A percentile compares a stretch with the other conserved stretches of the same genome.
phyloP scores from a whole-genome alignment of 1,140 invertebrate species.

The Papilio polyxenes region DNA sequence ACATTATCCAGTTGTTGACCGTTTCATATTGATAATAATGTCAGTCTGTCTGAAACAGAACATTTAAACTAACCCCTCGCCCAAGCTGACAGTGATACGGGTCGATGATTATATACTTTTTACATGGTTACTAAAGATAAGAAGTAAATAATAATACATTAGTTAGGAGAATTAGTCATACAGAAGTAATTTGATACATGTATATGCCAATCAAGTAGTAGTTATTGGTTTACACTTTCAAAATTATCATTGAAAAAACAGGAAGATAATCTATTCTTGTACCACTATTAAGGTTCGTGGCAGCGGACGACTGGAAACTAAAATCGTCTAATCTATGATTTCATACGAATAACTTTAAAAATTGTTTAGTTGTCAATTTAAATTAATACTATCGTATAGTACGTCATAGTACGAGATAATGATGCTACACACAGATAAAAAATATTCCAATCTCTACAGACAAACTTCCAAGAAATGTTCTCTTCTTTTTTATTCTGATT shows the following conservation, averaged over 20 bases:
- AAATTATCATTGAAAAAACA: no score
- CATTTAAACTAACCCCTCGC: conserved; percentile 11
- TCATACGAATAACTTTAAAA: no score
- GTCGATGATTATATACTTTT: neutral
- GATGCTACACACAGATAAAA: neutral
- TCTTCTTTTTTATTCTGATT: conserved; percentile 17
- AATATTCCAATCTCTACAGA: neutral
- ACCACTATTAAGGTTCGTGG: no score
- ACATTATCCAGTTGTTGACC: neutral
- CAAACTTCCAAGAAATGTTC: neutral
- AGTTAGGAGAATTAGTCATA: neutral
- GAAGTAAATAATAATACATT: neutral
- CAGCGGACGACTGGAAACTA: no score
- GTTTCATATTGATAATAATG: conserved; percentile 1
- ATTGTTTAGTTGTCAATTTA: no score
- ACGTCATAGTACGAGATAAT: neutral
- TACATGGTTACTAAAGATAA: neutral
- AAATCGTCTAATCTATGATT: no score
- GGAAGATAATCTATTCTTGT: no score
- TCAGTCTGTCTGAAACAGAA: conserved; percentile 8
- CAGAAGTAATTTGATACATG: neutral
- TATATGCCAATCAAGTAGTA: no score
- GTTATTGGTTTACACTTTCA: no score
- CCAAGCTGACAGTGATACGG: conserved; percentile 10
- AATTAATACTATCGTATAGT: no score